Conservation (phyloP, 1,140 invertebrate genomes). For the Brachystomella parvula region DNA sequence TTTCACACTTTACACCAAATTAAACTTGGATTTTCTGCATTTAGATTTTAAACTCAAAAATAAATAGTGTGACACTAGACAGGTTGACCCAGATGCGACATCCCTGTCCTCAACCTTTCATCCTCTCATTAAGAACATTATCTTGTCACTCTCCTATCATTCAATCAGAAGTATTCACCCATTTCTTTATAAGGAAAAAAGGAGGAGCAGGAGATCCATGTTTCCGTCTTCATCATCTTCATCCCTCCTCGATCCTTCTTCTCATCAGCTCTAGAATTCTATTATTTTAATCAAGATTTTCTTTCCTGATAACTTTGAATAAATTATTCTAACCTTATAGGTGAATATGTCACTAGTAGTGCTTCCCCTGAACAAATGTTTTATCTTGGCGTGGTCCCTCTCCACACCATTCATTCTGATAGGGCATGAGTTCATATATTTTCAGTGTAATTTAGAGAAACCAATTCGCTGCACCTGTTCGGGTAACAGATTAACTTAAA, state of each 20-base stretch:
- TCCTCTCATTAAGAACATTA: neutral
- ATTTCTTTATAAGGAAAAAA: neutral
- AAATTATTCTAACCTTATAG: neutral
- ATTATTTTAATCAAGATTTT: neutral
- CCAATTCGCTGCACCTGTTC: neutral
- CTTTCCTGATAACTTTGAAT: neutral
- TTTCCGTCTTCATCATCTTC: neutral
- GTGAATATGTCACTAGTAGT: no score
- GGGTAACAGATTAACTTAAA: neutral
- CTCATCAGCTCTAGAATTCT: neutral
- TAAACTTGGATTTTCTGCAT: neutral
- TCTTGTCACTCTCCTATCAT: neutral
- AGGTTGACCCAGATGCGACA: neutral
- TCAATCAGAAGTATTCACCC: neutral
- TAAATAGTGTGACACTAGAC: no score
- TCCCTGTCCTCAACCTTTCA: neutral
- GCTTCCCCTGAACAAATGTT: neutral
- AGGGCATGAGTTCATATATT: neutral
- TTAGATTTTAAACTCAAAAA: neutral
- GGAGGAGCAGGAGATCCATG: neutral
- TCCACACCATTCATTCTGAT: neutral
- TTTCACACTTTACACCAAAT: neutral
- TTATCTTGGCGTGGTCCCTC: neutral
- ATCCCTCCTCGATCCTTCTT: neutral
- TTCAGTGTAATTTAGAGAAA: neutral